Evolutionary conservation across 2,797 vertebrate genomes (phyloP), one percentile per base, ranked within the genome.

Genomic region (Leucoraja ocellata): DNA sequence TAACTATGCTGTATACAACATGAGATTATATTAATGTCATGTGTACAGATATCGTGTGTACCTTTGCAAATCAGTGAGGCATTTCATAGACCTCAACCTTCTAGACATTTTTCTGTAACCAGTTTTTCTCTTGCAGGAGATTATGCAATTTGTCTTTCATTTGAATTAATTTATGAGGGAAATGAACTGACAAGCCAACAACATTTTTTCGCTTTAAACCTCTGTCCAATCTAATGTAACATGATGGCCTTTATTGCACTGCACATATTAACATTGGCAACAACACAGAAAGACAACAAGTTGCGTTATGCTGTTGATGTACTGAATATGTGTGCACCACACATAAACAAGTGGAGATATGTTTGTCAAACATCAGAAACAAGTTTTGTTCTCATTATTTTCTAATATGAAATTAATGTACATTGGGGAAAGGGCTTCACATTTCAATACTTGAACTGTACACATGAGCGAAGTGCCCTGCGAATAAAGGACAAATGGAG

Each of bases 71-170:
- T 71, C 36, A 73, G 36, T 18, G 46, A 73, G 21, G 46, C n/a
- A 91, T 91, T 91, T 91, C 32, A 25, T 16, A 91, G 88, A 73
- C 8, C 8, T 73, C 39, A 71, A 91, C 73, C 65, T 46, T 91
- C 88, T 28, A 73, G 9, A 73, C 13, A 23, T 65, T 88, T 61
- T 18, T 18, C 8, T 65, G 25, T 36, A 32, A 36, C 84, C 32
- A 16, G 77, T 36, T 91, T 54, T 32, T 46, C 23, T 46, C 88
- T 23, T 36, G 23, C 21, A 73, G 36, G 23, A 91, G 88, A 28
- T 46, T 91, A 46, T 32, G 13, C 61, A 21, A 6, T 36, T 65
- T 88, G 61, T 28, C 28, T 88, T 65, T 63, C 14, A 61, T 65
- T 63, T 21, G 83, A 86, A 32, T 18, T 7, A 65, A 9, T 68